Conservation (phyloP, 2,113 vertebrate genomes). For the Alligator mississippiensis region DNA sequence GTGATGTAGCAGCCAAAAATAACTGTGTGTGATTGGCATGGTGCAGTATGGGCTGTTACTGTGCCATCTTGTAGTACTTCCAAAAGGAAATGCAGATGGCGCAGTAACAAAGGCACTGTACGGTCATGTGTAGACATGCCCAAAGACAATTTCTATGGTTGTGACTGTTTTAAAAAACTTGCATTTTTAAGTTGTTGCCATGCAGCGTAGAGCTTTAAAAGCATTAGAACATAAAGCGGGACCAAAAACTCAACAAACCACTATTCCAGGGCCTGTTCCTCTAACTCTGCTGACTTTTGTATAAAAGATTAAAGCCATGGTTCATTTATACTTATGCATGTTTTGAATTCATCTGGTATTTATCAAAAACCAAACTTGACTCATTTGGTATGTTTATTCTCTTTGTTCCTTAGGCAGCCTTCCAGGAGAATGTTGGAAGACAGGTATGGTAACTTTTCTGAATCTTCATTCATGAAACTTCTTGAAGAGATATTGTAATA, state of each 20-base stretch:
- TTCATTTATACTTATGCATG: slow-evolving; percentile 73
- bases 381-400: slow-evolving; percentile 79
- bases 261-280: slow-evolving; percentile 35
- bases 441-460: slow-evolving; percentile 86
- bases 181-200: slow-evolving; percentile 45
- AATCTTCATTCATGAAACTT: slow-evolving; percentile 64
- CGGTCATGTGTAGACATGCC: no score
- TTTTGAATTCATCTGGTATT: slow-evolving; percentile 75
- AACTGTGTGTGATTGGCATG: no score
- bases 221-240: background rate
- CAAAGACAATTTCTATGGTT: background rate
- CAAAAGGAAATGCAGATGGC: no score
- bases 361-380: slow-evolving; percentile 73
- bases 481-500: slow-evolving; percentile 39
- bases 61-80: no score
- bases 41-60: no score
- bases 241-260: slow-evolving; percentile 51
- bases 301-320: slow-evolving; percentile 77
- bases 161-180: slow-evolving; percentile 39
- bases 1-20: no score
- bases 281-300: slow-evolving; percentile 71
- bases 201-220: slow-evolving; percentile 34
- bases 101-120: no score
- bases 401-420: slow-evolving; percentile 89
- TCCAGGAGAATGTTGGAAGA: slow-evolving; percentile 99